Evolutionary conservation across 1,140 invertebrate genomes (phyloP).

Genomic region (Aphis craccivora): DNA sequence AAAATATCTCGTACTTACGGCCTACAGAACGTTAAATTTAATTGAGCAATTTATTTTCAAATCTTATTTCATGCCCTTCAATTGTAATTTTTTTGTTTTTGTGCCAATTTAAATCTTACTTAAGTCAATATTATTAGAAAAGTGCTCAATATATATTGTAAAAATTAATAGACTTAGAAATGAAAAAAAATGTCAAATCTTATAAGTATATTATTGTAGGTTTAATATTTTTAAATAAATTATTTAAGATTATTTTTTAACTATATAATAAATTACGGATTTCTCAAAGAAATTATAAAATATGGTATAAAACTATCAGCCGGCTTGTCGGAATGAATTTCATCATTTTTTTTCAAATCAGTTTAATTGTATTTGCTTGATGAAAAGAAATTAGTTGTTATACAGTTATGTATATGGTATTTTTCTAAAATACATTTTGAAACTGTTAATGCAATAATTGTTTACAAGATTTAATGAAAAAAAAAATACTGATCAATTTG

Average conservation of each 20-base stretch:
- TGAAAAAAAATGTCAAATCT: slow-evolving; percentile 36
- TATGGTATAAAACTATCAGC: neutral
- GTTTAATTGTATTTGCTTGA: neutral
- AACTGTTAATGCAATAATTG: neutral
- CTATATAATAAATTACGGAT: slow-evolving; percentile 30
- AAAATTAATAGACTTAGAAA: slow-evolving; percentile 41
- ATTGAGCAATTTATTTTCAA: slow-evolving; percentile 51
- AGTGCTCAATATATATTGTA: slow-evolving; percentile 57
- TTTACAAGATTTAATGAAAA: neutral
- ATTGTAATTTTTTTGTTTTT: slow-evolving; percentile 39
- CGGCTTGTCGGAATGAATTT: neutral
- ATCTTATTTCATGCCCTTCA: slow-evolving; percentile 44
- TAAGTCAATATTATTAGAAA: slow-evolving; percentile 57
- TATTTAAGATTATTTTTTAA: slow-evolving; percentile 32
- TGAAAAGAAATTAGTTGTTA: neutral
- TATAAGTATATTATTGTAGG: slow-evolving; percentile 42
- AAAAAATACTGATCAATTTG: neutral
- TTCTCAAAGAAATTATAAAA: slow-evolving; percentile 26
- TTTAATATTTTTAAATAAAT: slow-evolving; percentile 42
- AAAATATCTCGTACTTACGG: slow-evolving; percentile 26
- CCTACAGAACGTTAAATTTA: slow-evolving; percentile 47
- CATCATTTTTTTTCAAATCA: slow-evolving; percentile 12
- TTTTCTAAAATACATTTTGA: neutral
- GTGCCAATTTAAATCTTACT: slow-evolving; percentile 56
- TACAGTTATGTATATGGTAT: neutral